Conservation (phyloP, 2,888 invertebrate species). For the Erebia ligea region DNA sequence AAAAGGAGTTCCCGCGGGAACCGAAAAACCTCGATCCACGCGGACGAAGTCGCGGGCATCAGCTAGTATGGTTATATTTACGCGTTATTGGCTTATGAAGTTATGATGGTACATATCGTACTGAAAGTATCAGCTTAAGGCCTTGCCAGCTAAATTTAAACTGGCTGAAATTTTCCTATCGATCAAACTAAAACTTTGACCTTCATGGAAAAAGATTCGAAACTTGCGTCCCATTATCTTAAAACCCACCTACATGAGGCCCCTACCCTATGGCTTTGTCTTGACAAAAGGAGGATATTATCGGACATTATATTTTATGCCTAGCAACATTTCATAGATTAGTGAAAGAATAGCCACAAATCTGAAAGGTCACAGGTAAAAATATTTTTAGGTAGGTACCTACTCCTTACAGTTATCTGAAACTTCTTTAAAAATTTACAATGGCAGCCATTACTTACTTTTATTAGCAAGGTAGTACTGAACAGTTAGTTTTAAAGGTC, state of each 20-base stretch:
- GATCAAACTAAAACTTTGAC: constrained; percentile 13
- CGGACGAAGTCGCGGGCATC: too few species aligned
- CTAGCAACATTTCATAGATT: not conserved
- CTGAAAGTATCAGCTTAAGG: not conserved
- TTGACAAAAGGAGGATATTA: constrained; percentile 1
- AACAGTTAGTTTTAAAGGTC: too few species aligned
- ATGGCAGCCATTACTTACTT: too few species aligned
- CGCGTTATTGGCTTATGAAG: not conserved
- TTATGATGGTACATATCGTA: not conserved
- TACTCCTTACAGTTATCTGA: too few species aligned
- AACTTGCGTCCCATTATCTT: not conserved
- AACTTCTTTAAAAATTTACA: too few species aligned
- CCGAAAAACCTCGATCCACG: too few species aligned
- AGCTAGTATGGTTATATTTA: not conserved
- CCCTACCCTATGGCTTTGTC: not conserved
- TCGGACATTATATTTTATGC: not conserved
- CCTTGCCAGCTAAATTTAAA: constrained; percentile 29
- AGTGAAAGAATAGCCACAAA: constrained; percentile 3
- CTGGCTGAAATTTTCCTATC: constrained; percentile 25
- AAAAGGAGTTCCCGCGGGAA: too few species aligned
- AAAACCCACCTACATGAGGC: not conserved
- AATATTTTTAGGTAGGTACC: too few species aligned
- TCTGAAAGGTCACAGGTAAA: not conserved
- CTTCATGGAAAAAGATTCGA: constrained; percentile 22
- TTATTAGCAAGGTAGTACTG: too few species aligned